These are phyloP conservation scores for Eubucco bourcierii DNA, from an alignment of 2,113 vertebrate species.

Conservation along the genomic window DNA sequence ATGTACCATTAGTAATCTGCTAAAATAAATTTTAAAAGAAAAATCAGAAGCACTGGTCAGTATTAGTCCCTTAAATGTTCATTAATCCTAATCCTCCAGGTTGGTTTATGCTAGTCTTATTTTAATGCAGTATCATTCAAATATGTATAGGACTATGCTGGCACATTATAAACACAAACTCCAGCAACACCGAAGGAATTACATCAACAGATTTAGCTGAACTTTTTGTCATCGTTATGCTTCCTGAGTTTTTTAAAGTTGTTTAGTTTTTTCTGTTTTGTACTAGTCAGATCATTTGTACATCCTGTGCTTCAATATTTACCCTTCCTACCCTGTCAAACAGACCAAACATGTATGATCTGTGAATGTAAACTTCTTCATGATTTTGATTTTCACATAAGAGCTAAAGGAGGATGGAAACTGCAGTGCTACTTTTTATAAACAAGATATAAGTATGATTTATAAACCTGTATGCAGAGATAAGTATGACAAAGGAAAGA, in stretches of 20 bases:
- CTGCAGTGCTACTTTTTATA: not conserved
- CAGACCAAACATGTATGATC: not conserved
- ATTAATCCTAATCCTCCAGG: not conserved
- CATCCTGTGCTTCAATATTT: not conserved
- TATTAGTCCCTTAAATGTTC: not conserved
- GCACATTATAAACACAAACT: not conserved
- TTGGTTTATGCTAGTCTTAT: not conserved
- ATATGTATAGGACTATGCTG: not conserved
- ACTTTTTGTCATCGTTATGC: not conserved
- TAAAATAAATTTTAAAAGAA: not conserved
- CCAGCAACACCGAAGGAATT: not conserved
- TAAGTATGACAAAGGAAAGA: not conserved
- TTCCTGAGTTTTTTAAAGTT: not conserved
- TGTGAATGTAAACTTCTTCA: not conserved
- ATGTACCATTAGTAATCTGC: not conserved
- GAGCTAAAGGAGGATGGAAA: not conserved
- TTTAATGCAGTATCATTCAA: not conserved
- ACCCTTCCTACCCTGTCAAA: not conserved
- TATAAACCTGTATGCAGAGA: not conserved
- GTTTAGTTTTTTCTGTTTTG: not conserved
- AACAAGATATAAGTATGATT: not conserved
- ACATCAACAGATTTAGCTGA: not conserved
- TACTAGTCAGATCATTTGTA: not conserved
- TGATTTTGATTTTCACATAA: not conserved
- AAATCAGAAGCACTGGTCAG: not conserved